Percentiles rank a stretch among this genome's conserved stretches.
These are phyloP conservation scores for Onychostoma macrolepis DNA, from an alignment of 2,113 vertebrate species.

Conservation along the genomic window DNA sequence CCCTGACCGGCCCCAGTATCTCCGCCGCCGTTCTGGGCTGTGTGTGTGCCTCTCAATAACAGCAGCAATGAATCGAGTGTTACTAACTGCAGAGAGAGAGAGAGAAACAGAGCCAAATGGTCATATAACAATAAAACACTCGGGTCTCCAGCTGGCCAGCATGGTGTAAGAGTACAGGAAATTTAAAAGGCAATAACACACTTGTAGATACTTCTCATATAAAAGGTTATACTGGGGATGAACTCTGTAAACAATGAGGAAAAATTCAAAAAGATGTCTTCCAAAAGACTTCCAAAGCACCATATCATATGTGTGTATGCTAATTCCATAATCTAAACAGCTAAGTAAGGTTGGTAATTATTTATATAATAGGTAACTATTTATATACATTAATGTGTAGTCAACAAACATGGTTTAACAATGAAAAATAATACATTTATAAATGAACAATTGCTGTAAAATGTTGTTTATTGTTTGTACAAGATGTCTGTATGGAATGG, in stretches of 20 bases:
- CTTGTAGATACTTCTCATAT: not conserved
- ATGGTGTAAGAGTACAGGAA: not conserved
- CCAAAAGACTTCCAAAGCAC: not conserved
- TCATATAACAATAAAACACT: constrained; percentile 9
- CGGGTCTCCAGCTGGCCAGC: not conserved
- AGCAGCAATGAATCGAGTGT: constrained; percentile 94
- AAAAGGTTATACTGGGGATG: constrained; percentile 12
- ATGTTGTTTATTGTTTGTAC: not conserved
- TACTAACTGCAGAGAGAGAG: constrained; percentile 83
- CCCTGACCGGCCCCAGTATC: constrained; percentile 97
- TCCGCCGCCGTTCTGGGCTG: constrained; percentile 91
- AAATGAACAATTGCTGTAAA: not conserved
- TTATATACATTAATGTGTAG: not conserved
- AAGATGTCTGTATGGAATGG: not conserved
- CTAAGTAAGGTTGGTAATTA: not conserved
- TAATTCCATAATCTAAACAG: not conserved
- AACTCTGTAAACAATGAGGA: not conserved
- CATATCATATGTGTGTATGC: not conserved
- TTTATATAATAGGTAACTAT: no score
- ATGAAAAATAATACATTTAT: not conserved
- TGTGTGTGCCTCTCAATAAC: constrained; percentile 96
- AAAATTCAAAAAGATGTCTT: not conserved
- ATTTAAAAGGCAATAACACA: constrained; percentile 3
- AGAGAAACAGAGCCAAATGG: constrained; percentile 27
- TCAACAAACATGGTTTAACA: not conserved